Evolutionary conservation across 2,797 vertebrate genomes (phyloP).

Genomic region (Microchirus variegatus): DNA sequence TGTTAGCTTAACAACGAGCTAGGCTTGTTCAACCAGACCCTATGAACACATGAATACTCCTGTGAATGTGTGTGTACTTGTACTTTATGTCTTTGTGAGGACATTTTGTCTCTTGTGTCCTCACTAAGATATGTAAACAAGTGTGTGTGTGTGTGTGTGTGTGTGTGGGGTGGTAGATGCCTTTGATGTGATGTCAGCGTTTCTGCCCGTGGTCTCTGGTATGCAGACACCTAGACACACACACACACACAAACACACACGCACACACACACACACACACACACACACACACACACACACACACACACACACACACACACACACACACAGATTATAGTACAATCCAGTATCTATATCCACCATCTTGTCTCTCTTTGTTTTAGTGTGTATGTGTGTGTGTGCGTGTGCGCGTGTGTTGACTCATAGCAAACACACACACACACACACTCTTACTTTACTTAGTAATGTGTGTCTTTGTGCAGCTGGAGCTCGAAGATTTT

Average conservation of each 20-base stretch:
- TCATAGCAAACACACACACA: conserved; percentile 7
- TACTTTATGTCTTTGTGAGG: background rate
- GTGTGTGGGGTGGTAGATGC: conserved; percentile 28
- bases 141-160: conserved; percentile 24
- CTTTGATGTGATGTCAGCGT: conserved; percentile 51
- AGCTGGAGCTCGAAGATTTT: background rate
- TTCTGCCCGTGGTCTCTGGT: conserved; percentile 32
- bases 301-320: conserved; percentile 35
- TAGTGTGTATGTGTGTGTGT: background rate
- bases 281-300: conserved; percentile 35
- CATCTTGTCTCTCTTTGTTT: conserved; percentile 35
- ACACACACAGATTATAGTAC: conserved; percentile 23
- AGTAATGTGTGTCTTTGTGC: background rate
- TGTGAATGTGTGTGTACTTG: conserved; percentile 19
- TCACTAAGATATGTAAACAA: background rate
- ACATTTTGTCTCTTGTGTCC: background rate
- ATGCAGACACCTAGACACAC: conserved; percentile 48
- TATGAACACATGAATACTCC: background rate
- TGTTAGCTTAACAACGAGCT: conserved; percentile 19
- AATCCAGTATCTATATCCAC: conserved; percentile 36
- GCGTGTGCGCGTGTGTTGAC: conserved; percentile 1
- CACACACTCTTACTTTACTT: too few species aligned
- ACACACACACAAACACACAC: conserved; percentile 36
- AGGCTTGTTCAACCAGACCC: conserved; percentile 21
- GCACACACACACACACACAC: conserved; percentile 40